Evolutionary conservation across 2,888 invertebrate species (phyloP).

Genomic region (Drosophila flavopinicola): DNA sequence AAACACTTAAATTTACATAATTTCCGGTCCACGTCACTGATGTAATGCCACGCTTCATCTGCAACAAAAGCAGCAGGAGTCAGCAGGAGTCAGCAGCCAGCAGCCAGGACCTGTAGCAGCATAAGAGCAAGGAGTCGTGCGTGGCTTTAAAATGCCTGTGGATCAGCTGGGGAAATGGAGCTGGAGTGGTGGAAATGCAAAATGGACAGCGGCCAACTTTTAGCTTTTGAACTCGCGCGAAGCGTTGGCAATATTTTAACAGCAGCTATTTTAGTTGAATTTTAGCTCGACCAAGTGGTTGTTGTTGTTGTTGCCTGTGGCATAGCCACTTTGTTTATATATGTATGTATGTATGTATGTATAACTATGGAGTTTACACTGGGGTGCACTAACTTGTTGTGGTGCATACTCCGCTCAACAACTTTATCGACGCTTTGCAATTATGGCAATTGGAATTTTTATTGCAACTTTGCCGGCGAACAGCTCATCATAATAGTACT

Average conservation of each 20-base stretch:
- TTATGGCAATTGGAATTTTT: constrained; percentile 68
- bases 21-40: constrained; percentile 79
- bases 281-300: constrained; percentile 29
- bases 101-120: constrained; percentile 12
- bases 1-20: constrained; percentile 81
- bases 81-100: constrained; percentile 8
- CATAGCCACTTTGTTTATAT: constrained; percentile 50
- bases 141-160: constrained; percentile 42
- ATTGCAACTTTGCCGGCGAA: constrained; percentile 11
- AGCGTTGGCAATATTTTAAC: constrained; percentile 65
- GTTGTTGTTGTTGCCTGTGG: constrained; percentile 38
- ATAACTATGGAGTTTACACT: constrained; percentile 26
- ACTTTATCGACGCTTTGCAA: constrained; percentile 71
- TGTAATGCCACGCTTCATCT: constrained; percentile 75
- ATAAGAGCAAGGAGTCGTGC: constrained; percentile 27
- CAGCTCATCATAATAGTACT: neutral
- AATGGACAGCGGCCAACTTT: constrained; percentile 54
- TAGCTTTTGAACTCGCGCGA: constrained; percentile 50
- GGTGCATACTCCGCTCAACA: constrained; percentile 42
- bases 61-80: constrained; percentile 51
- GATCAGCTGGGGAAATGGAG: constrained; percentile 53
- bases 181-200: constrained; percentile 4
- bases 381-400: constrained; percentile 63
- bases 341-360: too few species aligned
- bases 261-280: constrained; percentile 70